Percentiles rank a stretch among this genome's conserved stretches.
phyloP scores from a whole-genome alignment of 2,113 vertebrate genomes.

The Vimba vimba region DNA sequence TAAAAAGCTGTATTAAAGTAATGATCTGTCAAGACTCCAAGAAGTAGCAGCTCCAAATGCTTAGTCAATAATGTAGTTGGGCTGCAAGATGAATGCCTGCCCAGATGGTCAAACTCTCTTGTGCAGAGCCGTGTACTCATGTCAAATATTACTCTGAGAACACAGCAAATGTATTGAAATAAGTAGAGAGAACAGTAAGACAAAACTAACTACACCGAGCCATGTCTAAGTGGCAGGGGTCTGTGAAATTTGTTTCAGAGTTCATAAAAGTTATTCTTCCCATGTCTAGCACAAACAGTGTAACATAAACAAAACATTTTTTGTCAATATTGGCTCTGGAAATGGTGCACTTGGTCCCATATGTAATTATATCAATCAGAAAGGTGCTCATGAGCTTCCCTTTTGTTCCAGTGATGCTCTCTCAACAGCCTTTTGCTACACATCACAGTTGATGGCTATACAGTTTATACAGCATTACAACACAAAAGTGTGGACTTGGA shows the following conservation, averaged over 20 bases:
- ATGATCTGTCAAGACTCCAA: slow-evolving; percentile 24
- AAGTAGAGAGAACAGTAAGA: slow-evolving; percentile 26
- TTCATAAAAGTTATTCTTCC: background rate
- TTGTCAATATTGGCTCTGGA: background rate
- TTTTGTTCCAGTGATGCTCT: background rate
- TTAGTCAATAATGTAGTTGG: slow-evolving; percentile 24
- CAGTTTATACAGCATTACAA: background rate
- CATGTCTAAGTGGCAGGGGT: slow-evolving; percentile 39
- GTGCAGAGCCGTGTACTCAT: slow-evolving; percentile 39
- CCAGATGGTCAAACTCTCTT: slow-evolving; percentile 50
- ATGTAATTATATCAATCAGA: background rate
- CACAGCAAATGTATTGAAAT: slow-evolving; percentile 30
- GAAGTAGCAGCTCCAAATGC: slow-evolving; percentile 15
- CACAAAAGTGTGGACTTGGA: background rate
- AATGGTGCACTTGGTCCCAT: background rate
- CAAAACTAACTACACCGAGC: slow-evolving; percentile 36
- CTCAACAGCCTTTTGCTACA: background rate
- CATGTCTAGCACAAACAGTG: background rate
- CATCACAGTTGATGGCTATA: background rate
- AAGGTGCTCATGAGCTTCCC: background rate
- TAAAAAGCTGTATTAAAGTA: slow-evolving; percentile 41
- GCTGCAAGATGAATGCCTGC: slow-evolving; percentile 33
- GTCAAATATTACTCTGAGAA: slow-evolving; percentile 21
- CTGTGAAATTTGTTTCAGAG: background rate
- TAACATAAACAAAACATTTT: background rate